phyloP scores from a whole-genome alignment of 2,113 vertebrate species.

The Nothoprocta perdicaria region DNA sequence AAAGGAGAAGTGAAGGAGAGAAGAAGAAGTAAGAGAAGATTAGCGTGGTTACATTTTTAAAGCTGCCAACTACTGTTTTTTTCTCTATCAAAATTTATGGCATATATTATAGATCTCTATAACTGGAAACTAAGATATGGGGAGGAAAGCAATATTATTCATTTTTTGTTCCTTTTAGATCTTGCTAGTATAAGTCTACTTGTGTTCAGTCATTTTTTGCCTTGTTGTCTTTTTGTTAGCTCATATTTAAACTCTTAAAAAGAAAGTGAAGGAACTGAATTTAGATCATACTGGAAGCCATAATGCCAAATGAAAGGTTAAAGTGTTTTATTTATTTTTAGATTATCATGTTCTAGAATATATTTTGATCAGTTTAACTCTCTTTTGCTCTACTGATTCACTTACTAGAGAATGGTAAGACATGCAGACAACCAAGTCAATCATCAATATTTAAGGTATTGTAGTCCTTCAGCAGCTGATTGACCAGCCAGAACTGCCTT shows the following conservation, averaged over 20 bases:
- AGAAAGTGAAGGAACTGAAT: background rate
- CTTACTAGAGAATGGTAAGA: background rate
- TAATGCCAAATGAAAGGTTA: background rate
- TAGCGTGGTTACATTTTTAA: background rate
- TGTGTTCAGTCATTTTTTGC: background rate
- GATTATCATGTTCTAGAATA: background rate
- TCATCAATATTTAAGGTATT: background rate
- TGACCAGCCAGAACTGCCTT: background rate
- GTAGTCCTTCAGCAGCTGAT: background rate
- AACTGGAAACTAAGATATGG: background rate
- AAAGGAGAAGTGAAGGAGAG: background rate
- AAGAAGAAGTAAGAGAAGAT: background rate
- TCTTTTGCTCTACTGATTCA: background rate
- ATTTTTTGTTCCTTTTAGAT: background rate
- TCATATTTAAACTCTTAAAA: background rate
- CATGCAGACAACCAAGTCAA: background rate
- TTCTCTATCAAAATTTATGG: background rate
- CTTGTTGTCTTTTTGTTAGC: background rate
- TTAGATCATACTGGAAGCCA: background rate
- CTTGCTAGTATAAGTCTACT: background rate
- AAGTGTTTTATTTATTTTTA: constrained; percentile 20
- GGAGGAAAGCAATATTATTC: background rate
- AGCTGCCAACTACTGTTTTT: background rate
- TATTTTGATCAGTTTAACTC: background rate
- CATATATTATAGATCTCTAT: background rate